These are phyloP conservation scores for Psammodynastes pulverulentus DNA, from an alignment of 2,113 vertebrate genomes.

Conservation along the genomic window DNA sequence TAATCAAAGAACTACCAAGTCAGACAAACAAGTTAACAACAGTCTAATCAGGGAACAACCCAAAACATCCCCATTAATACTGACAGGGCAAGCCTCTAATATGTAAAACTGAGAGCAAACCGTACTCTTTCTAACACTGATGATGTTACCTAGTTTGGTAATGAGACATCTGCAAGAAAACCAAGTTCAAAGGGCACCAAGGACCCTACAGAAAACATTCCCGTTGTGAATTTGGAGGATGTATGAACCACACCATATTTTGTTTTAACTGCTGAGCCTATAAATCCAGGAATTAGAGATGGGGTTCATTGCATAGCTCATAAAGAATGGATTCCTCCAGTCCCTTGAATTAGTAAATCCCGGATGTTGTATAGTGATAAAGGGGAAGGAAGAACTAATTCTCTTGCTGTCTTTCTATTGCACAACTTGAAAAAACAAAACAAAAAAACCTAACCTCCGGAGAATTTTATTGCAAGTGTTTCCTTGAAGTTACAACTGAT, in stretches of 20 bases:
- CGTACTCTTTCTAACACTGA: no score
- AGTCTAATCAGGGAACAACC: neutral
- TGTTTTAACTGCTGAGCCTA: neutral
- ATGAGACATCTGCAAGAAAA: neutral
- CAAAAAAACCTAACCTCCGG: constrained; percentile 38
- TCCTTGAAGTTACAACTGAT: constrained; percentile 54
- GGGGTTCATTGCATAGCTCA: no score
- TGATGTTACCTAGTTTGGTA: neutral
- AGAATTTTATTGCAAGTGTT: constrained; percentile 52
- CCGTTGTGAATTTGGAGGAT: neutral
- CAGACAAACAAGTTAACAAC: neutral
- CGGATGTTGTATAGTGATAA: neutral
- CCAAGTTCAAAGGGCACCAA: neutral
- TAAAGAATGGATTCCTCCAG: neutral
- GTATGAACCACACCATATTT: neutral
- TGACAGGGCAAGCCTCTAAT: neutral
- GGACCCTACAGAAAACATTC: neutral
- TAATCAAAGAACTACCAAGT: neutral
- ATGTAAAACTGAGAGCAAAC: neutral
- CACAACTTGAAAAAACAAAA: constrained; percentile 26
- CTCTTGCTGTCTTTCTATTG: constrained; percentile 6
- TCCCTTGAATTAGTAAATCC: neutral
- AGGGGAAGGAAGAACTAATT: neutral
- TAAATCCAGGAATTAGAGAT: neutral
- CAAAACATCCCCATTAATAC: neutral